These are phyloP conservation scores for Bembecia ichneumoniformis DNA, from an alignment of 2,888 invertebrate species.

Conservation along the genomic window DNA sequence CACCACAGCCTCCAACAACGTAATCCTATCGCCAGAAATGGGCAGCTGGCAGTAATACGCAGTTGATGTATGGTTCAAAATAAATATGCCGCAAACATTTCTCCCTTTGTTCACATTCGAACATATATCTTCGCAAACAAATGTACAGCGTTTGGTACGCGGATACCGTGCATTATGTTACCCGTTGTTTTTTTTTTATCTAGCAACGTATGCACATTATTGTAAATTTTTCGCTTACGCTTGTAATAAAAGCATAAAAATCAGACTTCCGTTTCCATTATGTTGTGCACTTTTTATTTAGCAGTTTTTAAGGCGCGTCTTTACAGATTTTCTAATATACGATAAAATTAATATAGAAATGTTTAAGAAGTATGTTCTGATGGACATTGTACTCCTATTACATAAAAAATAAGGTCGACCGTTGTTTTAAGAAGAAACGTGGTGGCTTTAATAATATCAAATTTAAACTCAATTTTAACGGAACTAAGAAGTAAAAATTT, in stretches of 20 bases:
- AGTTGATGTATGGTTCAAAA: neutral
- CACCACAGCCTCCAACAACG: neutral
- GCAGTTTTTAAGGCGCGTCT: too few relatives aligned
- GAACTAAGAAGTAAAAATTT: too few relatives aligned
- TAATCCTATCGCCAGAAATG: neutral
- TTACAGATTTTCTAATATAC: too few relatives aligned
- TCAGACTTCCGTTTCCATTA: too few relatives aligned
- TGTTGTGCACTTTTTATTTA: too few relatives aligned
- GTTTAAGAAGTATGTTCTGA: too few relatives aligned
- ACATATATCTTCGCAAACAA: conserved; percentile 2
- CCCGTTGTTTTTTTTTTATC: neutral
- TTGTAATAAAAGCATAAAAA: neutral
- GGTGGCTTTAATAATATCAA: too few relatives aligned
- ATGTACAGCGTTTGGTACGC: conserved; percentile 2
- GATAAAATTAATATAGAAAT: too few relatives aligned
- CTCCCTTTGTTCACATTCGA: conserved; percentile 1
- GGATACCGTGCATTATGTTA: conserved; percentile 1
- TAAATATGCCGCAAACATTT: conserved; percentile 3
- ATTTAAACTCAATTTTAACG: too few relatives aligned
- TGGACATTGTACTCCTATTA: too few relatives aligned
- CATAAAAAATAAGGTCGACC: too few relatives aligned
- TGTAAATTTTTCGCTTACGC: neutral
- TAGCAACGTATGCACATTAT: neutral
- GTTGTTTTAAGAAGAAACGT: too few relatives aligned
- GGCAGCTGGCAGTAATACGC: neutral